Evolutionary conservation across 2,113 vertebrate genomes (phyloP).

Genomic region (Lates calcarifer): DNA sequence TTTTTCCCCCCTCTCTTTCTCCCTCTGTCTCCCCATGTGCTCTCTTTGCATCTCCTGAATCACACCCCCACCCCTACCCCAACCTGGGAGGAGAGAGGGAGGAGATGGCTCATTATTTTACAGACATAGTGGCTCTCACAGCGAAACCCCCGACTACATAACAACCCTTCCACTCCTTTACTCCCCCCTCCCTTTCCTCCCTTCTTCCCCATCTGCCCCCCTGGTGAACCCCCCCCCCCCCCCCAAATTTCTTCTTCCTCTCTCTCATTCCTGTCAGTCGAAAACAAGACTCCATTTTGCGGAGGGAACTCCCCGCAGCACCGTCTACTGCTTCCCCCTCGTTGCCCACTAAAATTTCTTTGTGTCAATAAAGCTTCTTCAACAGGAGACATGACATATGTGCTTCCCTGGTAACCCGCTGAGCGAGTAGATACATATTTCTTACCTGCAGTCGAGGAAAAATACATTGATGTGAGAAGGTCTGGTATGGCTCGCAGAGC

Average conservation of each 20-base stretch:
- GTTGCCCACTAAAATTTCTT: slow-evolving; percentile 45
- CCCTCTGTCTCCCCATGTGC: slow-evolving; percentile 5
- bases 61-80: slow-evolving; percentile 27
- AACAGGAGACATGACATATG: slow-evolving; percentile 28
- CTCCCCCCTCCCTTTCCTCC: slow-evolving; percentile 7
- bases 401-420: neutral
- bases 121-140: slow-evolving; percentile 50
- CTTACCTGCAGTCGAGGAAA: neutral
- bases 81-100: slow-evolving; percentile 52
- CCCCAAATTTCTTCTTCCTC: neutral
- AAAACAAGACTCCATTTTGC: slow-evolving; percentile 78
- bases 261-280: slow-evolving; percentile 52
- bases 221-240: slow-evolving; percentile 27
- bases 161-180: slow-evolving; percentile 20
- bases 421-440: neutral
- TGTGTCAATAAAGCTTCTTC: slow-evolving; percentile 47
- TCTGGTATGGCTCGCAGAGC: slow-evolving; percentile 54
- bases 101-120: slow-evolving; percentile 73
- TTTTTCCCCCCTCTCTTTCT: neutral
- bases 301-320: slow-evolving; percentile 42
- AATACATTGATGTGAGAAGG: slow-evolving; percentile 10
- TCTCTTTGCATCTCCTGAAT: slow-evolving; percentile 38
- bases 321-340: slow-evolving; percentile 35
- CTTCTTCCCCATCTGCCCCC: slow-evolving; percentile 39
- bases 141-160: slow-evolving; percentile 16